Evolutionary conservation across 2,888 invertebrate genomes (phyloP).

Genomic region (Ophioninae sp.): DNA sequence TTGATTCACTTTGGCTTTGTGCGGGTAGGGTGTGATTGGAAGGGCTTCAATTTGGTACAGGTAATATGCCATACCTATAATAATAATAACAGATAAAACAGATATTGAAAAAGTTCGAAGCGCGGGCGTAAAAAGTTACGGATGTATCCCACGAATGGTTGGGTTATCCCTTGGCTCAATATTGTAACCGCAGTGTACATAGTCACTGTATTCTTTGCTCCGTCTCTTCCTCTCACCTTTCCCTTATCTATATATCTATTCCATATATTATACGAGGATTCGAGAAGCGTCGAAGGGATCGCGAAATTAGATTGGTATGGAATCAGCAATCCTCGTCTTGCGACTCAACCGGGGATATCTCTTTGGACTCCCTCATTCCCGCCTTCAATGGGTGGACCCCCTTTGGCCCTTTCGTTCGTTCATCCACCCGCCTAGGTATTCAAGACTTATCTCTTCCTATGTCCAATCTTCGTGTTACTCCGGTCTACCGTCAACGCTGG

Average conservation of each 20-base stretch:
- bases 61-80: too few relatives aligned
- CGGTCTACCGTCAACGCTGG: constrained; percentile 32
- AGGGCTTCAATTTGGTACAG: too few relatives aligned
- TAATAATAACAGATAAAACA: too few relatives aligned
- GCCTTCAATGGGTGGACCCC: constrained; percentile 31
- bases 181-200: constrained; percentile 51
- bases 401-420: constrained; percentile 32
- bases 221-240: constrained; percentile 23
- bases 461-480: constrained; percentile 57
- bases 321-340: constrained; percentile 67
- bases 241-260: constrained; percentile 22
- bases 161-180: constrained; percentile 57
- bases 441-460: constrained; percentile 39
- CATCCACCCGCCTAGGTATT: constrained; percentile 42
- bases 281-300: constrained; percentile 68
- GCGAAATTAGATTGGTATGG: constrained; percentile 71
- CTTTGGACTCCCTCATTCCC: constrained; percentile 26
- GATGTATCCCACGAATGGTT: constrained; percentile 57
- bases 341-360: constrained; percentile 48
- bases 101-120: constrained; percentile 10
- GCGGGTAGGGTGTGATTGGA: too few relatives aligned
- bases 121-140: constrained; percentile 48
- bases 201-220: constrained; percentile 12
- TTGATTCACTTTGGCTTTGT: too few relatives aligned
- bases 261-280: constrained; percentile 40